phyloP scores from a whole-genome alignment of 2,797 vertebrate species.

The Gephyroberyx darwinii region DNA sequence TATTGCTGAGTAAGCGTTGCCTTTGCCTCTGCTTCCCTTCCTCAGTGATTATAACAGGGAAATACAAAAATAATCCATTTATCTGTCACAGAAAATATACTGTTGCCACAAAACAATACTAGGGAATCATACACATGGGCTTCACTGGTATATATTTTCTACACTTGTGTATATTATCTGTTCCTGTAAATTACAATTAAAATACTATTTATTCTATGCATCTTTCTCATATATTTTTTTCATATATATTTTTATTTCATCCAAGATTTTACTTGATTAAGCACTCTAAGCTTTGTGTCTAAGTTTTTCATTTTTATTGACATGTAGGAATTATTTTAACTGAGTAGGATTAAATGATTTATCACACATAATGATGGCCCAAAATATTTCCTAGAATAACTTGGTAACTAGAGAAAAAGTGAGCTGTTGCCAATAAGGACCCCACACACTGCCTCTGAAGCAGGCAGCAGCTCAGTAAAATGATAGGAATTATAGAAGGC shows the following conservation, averaged over 20 bases:
- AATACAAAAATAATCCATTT: constrained; percentile 46
- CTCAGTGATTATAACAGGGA: constrained; percentile 50
- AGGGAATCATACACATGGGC: background rate
- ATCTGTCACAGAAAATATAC: constrained; percentile 30
- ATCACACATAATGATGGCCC: background rate
- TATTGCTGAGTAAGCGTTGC: constrained; percentile 70
- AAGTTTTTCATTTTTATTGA: constrained; percentile 21
- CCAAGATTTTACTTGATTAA: constrained; percentile 14
- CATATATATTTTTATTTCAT: background rate
- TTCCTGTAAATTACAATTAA: background rate
- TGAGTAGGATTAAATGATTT: background rate
- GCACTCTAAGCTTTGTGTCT: background rate
- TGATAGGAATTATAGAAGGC: constrained; percentile 54
- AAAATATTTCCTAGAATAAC: constrained; percentile 26
- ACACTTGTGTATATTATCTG: too few relatives aligned
- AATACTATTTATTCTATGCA: too few relatives aligned
- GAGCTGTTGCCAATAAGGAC: constrained; percentile 21
- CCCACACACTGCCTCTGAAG: constrained; percentile 51
- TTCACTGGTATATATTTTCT: constrained; percentile 4
- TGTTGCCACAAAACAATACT: constrained; percentile 6
- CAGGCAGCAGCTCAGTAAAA: constrained; percentile 22
- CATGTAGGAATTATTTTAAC: background rate
- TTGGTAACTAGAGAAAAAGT: constrained; percentile 12
- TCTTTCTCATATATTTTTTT: background rate
- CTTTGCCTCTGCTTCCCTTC: constrained; percentile 67